Conservation (phyloP, 2,797 vertebrate genomes). For the Champsocephalus esox region DNA sequence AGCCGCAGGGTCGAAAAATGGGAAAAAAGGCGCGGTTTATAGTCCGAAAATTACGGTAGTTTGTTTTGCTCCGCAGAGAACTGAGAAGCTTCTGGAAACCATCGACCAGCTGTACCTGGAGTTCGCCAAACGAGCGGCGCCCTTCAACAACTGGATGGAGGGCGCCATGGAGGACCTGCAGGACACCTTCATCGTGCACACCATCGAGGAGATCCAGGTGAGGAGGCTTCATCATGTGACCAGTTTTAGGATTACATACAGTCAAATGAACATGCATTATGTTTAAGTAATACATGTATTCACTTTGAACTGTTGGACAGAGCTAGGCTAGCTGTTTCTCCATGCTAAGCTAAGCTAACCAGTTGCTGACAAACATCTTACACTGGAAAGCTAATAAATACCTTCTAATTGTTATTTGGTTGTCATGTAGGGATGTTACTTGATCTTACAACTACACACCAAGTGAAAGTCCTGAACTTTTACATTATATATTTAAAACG, state of each 20-base stretch:
- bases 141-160: constrained; percentile 99
- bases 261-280: too few relatives aligned
- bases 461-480: neutral
- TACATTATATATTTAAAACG: neutral
- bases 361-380: neutral
- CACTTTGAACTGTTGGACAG: neutral
- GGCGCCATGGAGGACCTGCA: constrained; percentile 99
- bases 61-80: constrained; percentile 84
- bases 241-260: neutral
- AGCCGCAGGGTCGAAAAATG: too few relatives aligned
- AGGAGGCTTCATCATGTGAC: constrained; percentile 8
- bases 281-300: neutral
- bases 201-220: constrained; percentile 98
- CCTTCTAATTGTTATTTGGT: too few relatives aligned
- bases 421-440: neutral
- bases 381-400: too few relatives aligned
- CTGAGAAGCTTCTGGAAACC: constrained; percentile 96
- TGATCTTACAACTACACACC: neutral
- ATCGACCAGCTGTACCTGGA: constrained; percentile 97
- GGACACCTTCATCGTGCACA: constrained; percentile 98
- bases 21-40: too few relatives aligned
- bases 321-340: neutral
- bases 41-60: neutral
- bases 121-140: constrained; percentile 97
- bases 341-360: constrained; percentile 2